A percentile compares a stretch with the other conserved stretches of the same genome.
Conservation (phyloP, 1,140 invertebrate genomes). For the Galleria mellonella region DNA sequence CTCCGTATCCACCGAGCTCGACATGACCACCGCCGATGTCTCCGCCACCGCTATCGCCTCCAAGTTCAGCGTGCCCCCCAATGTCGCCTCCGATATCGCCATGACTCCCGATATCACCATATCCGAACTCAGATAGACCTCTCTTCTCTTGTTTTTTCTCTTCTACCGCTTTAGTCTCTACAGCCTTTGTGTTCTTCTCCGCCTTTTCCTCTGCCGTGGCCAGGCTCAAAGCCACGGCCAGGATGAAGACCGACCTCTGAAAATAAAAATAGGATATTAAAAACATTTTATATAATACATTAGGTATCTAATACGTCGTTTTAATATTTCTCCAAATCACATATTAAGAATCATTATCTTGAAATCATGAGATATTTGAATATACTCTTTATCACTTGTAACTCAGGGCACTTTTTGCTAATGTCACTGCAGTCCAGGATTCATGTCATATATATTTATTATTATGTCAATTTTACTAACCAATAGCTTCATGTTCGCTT, state of each 20-base stretch:
- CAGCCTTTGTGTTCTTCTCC: slow-evolving; percentile 71
- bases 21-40: slow-evolving; percentile 27
- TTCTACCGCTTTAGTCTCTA: slow-evolving; percentile 47
- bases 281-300: too few species aligned
- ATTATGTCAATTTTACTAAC: slow-evolving; percentile 40
- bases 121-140: slow-evolving; percentile 75
- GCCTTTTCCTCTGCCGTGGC: slow-evolving; percentile 73
- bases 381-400: not conserved
- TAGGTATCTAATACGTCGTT: too few species aligned
- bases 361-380: too few species aligned
- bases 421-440: slow-evolving; percentile 5
- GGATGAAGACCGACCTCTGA: slow-evolving; percentile 66
- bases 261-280: slow-evolving; percentile 16
- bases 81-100: not conserved
- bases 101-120: slow-evolving; percentile 52
- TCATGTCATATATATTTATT: slow-evolving; percentile 12
- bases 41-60: slow-evolving; percentile 18
- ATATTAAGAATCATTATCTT: too few species aligned
- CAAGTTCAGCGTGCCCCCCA: slow-evolving; percentile 12
- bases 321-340: too few species aligned
- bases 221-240: slow-evolving; percentile 71
- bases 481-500: slow-evolving; percentile 67
- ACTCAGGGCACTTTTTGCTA: slow-evolving; percentile 9
- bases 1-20: slow-evolving; percentile 32
- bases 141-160: slow-evolving; percentile 80